Evolutionary conservation across 2,888 invertebrate genomes (phyloP).

Genomic region (Euplagia quadripunctaria): DNA sequence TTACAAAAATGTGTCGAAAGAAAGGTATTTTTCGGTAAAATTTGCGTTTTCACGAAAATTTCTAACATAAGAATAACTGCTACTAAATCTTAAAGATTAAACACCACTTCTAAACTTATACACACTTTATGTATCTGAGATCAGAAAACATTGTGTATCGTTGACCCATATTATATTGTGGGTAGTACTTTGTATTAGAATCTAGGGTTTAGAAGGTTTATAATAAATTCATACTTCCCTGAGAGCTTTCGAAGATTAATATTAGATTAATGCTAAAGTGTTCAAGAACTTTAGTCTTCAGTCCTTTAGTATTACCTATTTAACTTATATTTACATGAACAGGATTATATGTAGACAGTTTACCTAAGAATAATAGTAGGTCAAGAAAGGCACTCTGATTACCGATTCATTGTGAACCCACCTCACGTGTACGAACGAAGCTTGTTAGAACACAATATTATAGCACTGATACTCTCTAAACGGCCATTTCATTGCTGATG

Average conservation of each 20-base stretch:
- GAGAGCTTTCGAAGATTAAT: not conserved
- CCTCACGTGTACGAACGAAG: no score
- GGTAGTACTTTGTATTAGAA: not conserved
- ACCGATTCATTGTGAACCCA: no score
- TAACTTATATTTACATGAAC: not conserved
- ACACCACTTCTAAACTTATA: not conserved
- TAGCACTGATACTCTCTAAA: no score
- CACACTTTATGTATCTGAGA: not conserved
- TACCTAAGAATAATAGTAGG: no score
- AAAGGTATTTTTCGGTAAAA: no score
- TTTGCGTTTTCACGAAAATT: no score
- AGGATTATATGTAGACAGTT: not conserved
- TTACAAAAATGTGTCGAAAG: no score
- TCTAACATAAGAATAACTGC: no score
- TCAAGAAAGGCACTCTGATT: no score
- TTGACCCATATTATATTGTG: not conserved
- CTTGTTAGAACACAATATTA: no score
- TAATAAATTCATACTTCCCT: not conserved
- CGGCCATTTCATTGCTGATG: no score
- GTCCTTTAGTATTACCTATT: not conserved
- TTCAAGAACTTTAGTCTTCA: not conserved
- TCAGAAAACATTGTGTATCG: not conserved
- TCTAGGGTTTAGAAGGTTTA: not conserved
- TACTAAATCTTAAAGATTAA: not conserved
- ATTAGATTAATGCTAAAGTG: no score